Evolutionary conservation across 2,113 vertebrate genomes (phyloP).

Genomic region (Gymnarchus niloticus): DNA sequence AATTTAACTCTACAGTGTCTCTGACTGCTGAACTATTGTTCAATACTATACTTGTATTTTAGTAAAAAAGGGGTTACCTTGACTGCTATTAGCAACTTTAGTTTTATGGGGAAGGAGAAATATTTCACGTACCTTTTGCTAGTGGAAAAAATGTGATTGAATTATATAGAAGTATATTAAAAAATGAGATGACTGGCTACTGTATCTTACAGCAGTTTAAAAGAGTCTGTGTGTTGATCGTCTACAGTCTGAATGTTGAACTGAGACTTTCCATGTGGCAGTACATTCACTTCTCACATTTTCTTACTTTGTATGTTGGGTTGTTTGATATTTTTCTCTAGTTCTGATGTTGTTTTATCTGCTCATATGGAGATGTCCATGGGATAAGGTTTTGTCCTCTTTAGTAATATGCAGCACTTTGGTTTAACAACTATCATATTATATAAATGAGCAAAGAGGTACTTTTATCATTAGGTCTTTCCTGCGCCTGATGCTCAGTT

Average conservation of each 20-base stretch:
- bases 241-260: neutral
- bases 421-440: neutral
- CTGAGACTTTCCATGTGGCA: neutral
- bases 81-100: neutral
- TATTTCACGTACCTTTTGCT: neutral
- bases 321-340: neutral
- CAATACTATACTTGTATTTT: neutral
- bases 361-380: neutral
- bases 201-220: no score
- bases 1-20: constrained; percentile 74
- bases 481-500: neutral
- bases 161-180: neutral
- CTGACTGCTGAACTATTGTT: constrained; percentile 81
- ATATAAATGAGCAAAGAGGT: neutral
- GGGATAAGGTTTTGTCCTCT: neutral
- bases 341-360: neutral
- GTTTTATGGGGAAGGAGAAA: neutral
- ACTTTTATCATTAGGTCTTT: neutral
- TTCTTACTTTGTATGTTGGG: neutral
- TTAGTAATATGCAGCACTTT: neutral
- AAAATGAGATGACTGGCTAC: neutral
- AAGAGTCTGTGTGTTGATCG: neutral
- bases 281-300: neutral
- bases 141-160: neutral
- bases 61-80: neutral